Base-by-base conservation (phyloP, 1,140 invertebrate species). In the Steinernema feltiae region DNA sequence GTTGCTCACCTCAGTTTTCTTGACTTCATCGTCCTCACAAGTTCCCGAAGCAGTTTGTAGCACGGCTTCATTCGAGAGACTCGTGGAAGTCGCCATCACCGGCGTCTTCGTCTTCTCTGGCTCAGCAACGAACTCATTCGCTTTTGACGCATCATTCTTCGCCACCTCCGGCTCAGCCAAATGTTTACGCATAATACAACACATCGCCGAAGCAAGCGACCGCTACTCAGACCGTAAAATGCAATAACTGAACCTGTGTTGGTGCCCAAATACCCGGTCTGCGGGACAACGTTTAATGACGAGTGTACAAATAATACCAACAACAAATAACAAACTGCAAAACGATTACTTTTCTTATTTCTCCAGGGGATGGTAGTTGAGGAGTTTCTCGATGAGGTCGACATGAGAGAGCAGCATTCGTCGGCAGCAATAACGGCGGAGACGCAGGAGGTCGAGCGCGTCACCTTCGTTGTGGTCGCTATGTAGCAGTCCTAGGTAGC, bases 341-440 rank as follows among this genome's bases (percentile, higher is more conserved):
- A 41, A 41, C 7, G 7, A 3, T 17, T 21, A 63, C 15, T 27
- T 7, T 41, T 41, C 35, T 88, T 89, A 93, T 86, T 93, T 94
- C 87, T 99, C 95, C 31, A 98, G 88, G 1, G 95, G 95, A 30
- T 95, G 94, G 88, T 99, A 99, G 89, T 98, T 98, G 3, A 98
- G 89, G 1, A 99, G 88, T 88, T 99, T 99, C 88, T 99, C 96
- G 88, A 99, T 99, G 0, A 99, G 89, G 89, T 99, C 97, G 0
- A 99, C 97, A 88, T 99, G 97, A 31, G 96, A 94, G 18, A 99
- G 90, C 12, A 99, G 89, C 97, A 99, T 99, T 81, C 97, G 89
- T 76, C 97, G 90, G 35, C 35, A 41, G 35, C 35, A 41, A 85
- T 99, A 99, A 63, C 97, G 89, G 86, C 98, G 98, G 71, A 99